These are phyloP conservation scores for Mesodorylaimus sp. DNA, from an alignment of 2,888 invertebrate species.

Conservation along the genomic window DNA sequence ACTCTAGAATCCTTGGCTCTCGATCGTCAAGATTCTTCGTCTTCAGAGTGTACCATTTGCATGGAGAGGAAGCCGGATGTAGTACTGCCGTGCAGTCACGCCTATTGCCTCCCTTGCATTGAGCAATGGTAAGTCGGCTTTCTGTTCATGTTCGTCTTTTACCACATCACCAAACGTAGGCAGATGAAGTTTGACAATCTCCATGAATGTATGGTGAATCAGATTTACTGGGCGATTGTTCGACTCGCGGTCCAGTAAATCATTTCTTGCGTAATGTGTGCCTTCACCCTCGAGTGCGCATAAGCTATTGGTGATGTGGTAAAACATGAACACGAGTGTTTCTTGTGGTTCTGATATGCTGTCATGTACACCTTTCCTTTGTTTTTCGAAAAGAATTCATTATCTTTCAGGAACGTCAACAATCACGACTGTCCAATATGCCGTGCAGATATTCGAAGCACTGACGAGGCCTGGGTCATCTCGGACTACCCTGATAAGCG, in stretches of 20 bases:
- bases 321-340: too few relatives aligned
- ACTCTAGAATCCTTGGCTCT: too few relatives aligned
- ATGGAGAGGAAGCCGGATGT: slow-evolving; percentile 50
- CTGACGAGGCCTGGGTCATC: slow-evolving; percentile 25
- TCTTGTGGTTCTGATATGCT: too few relatives aligned
- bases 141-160: not conserved
- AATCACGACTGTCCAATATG: slow-evolving; percentile 53
- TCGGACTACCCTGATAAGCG: slow-evolving; percentile 27
- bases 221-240: too few relatives aligned
- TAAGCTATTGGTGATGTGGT: too few relatives aligned
- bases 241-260: too few relatives aligned
- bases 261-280: too few relatives aligned
- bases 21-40: too few relatives aligned
- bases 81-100: slow-evolving; percentile 49
- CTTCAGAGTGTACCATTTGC: slow-evolving; percentile 56
- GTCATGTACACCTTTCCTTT: too few relatives aligned
- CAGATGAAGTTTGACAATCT: too few relatives aligned
- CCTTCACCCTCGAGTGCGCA: too few relatives aligned
- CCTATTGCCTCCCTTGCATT: slow-evolving; percentile 50
- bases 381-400: not conserved
- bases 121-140: slow-evolving; percentile 46
- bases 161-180: not conserved
- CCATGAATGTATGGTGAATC: too few relatives aligned
- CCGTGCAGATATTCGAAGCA: slow-evolving; percentile 42
- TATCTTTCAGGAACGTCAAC: slow-evolving; percentile 43